These are phyloP conservation scores for Musca domestica DNA, from an alignment of 1,140 invertebrate species.

Conservation along the genomic window DNA sequence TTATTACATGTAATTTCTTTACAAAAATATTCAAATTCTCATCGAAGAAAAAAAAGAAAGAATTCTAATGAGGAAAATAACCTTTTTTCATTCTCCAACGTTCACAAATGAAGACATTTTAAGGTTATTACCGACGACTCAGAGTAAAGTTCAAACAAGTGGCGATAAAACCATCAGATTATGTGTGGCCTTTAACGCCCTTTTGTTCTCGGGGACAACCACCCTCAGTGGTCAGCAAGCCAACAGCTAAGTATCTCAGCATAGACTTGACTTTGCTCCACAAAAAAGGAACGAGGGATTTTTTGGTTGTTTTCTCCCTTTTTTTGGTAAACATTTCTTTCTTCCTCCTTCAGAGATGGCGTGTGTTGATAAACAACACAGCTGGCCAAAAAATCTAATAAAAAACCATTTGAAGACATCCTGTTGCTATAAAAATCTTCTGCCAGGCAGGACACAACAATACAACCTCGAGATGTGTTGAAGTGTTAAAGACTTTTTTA, in stretches of 20 bases:
- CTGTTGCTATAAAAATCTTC: slow-evolving; percentile 26
- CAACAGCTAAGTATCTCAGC: too few species aligned
- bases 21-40: not conserved
- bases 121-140: slow-evolving; percentile 9
- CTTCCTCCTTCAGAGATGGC: slow-evolving; percentile 13
- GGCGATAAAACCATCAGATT: slow-evolving; percentile 53
- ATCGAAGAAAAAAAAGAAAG: too few species aligned
- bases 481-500: slow-evolving; percentile 17
- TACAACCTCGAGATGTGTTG: slow-evolving; percentile 5
- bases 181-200: slow-evolving; percentile 24
- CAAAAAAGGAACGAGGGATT: too few species aligned
- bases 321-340: slow-evolving; percentile 4
- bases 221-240: not conserved
- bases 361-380: slow-evolving; percentile 26
- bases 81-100: slow-evolving; percentile 24
- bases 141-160: slow-evolving; percentile 31
- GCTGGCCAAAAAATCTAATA: slow-evolving; percentile 19
- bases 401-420: slow-evolving; percentile 25
- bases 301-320: slow-evolving; percentile 3
- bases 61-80: not conserved
- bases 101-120: slow-evolving; percentile 50
- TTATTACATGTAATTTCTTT: not conserved
- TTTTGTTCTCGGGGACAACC: not conserved
- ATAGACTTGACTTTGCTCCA: too few species aligned
- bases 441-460: slow-evolving; percentile 8